Base-by-base conservation (phyloP, 2,797 vertebrate genomes). In the Acestrorhynchus altus region DNA sequence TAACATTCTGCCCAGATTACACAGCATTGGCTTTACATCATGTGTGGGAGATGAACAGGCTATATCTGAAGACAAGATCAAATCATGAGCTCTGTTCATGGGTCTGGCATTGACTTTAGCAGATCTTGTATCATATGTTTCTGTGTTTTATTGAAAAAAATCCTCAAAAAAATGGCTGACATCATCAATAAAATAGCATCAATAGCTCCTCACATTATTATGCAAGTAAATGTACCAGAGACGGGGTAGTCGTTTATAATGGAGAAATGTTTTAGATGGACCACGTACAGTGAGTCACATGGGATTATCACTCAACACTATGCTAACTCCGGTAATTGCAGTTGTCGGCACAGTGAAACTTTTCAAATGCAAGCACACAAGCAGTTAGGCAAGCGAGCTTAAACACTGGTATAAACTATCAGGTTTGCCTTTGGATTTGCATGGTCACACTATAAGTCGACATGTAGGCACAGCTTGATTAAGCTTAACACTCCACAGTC, bases 401-500 rank as follows among this genome's bases (percentile, higher is more conserved):
- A 49, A 69, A 28, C 47, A 20, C 16, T 26, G 8, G 13, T 72
- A 59, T 7, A 54, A 20, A 52, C 46, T 18, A 13, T 69, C 47
- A 13, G 46, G 20, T 51, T 69, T 52, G 47, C 26, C 47, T 39
- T 52, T 69, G 47, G 26, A 60, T 59, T 67, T 67, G 16, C 24
- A 44, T 11, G 57, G 46, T 22, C 75, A 77, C 47, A 13, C 8
- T 44, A 24, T 13, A 39, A 69, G 54, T 71, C 20, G 8, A 24
- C n/a, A 60, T 68, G 70, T 28, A 66, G 12, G 64, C 16, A 4
- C 47, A 63, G 54, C 69, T 71, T 26, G 52, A 72, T 67, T 71
- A 83, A 6, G 28, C 46, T 78, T 78, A 59, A 44, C 60, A 57
- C 31, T 57, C 8, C 61, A 66, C 52, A 63, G 52, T 59, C 56